phyloP scores from a whole-genome alignment of 2,113 vertebrate genomes.

The Etia nguti region DNA sequence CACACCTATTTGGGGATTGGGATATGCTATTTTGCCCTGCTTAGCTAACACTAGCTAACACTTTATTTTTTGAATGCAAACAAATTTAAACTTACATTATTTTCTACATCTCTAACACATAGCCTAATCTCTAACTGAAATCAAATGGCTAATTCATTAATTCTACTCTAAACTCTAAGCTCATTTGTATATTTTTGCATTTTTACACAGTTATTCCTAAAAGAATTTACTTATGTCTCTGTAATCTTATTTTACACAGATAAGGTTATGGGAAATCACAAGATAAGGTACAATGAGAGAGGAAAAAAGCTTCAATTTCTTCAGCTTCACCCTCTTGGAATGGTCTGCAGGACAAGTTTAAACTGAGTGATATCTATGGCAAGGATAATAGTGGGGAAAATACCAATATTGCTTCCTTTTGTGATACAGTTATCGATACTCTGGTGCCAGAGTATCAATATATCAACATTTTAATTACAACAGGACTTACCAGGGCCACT shows the following conservation, averaged over 20 bases:
- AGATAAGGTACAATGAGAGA: neutral
- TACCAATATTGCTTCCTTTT: neutral
- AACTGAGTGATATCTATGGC: fast-evolving
- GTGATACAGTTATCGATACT: neutral
- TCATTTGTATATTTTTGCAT: neutral
- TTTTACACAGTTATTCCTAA: neutral
- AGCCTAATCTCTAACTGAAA: neutral
- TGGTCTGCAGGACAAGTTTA: neutral
- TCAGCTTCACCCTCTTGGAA: neutral
- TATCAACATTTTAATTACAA: neutral
- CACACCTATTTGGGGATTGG: neutral
- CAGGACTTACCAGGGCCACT: neutral
- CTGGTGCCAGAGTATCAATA: neutral
- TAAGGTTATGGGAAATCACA: no score
- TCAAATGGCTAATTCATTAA: neutral
- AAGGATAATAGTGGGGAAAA: neutral
- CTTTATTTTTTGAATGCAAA: neutral
- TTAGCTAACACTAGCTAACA: fast-evolving
- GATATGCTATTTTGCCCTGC: neutral
- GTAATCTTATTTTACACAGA: neutral
- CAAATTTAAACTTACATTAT: fast-evolving
- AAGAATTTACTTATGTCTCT: neutral
- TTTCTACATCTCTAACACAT: neutral
- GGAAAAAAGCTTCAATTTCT: neutral
- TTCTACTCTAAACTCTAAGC: neutral